Evolutionary conservation across 2,113 vertebrate species (phyloP), one percentile per base, ranked within the genome.

Genomic region (Sceloporus tristichus): DNA sequence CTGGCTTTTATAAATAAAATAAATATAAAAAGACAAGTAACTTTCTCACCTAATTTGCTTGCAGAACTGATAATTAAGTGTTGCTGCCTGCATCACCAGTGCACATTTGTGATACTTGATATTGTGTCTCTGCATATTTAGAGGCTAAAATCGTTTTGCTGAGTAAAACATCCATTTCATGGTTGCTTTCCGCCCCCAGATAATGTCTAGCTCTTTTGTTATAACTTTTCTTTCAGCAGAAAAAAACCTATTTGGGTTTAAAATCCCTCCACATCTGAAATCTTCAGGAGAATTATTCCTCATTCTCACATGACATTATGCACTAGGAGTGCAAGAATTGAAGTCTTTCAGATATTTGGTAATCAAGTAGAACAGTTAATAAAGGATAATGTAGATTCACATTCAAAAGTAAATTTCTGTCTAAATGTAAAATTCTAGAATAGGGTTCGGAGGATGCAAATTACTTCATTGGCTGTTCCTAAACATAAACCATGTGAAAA

Each of bases 11-110:
- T 95, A 97, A 96, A 96, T 95, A 97, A 97, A 96, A 97, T 95
- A 96, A 96, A 97, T 97, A 96, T 95, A 97, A 97, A 97, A 97
- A 97, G 96, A 96, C 96, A 97, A 97, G 96, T 95, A 96, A 97
- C 97, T 97, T 97, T 97, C 96, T 97, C 97, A 97, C 97, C 96
- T 97, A 97, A 97, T 97, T 97, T 97, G 96, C 96, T 95, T 96
- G 95, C 95, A 96, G 96, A 97, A 95, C 97, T 97, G 97, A 97
- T 97, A 97, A 97, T 97, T 96, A 97, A 97, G 97, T 97, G 97
- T 95, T 96, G 96, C 94, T 96, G 94, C 87, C 91, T 97, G 95
- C 94, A 96, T 96, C 95, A 96, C 92, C 95, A 96, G 95, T 90
- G 95, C 92, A 94, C 88, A 94, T 97, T 97, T 95, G 95, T 93